These are phyloP conservation scores for Pangasius larnaudii DNA, from an alignment of 2,797 vertebrate species.

Conservation along the genomic window DNA sequence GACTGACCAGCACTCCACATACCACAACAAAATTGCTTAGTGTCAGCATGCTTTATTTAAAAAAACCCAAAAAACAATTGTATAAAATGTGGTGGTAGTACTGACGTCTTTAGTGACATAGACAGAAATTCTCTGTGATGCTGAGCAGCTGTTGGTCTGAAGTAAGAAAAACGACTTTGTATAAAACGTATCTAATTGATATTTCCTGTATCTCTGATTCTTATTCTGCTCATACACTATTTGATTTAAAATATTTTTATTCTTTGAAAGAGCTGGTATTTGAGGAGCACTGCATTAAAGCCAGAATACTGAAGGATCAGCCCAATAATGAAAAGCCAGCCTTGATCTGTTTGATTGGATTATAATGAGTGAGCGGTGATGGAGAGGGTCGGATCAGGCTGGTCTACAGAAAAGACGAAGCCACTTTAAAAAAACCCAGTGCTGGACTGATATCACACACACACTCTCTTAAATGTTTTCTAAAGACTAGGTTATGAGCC, in stretches of 20 bases:
- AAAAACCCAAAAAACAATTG: neutral
- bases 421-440: conserved; percentile 40
- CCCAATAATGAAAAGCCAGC: conserved; percentile 23
- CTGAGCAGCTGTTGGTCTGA: neutral
- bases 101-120: neutral
- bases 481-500: conserved; percentile 53
- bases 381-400: conserved; percentile 9
- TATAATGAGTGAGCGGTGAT: conserved; percentile 46
- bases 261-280: conserved; percentile 22
- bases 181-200: neutral
- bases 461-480: conserved; percentile 51
- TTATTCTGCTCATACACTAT: neutral
- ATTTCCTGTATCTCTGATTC: conserved; percentile 24
- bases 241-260: neutral
- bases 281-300: conserved; percentile 18
- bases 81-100: conserved; percentile 1
- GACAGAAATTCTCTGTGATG: neutral
- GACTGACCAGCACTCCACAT: conserved; percentile 39
- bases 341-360: conserved; percentile 46
- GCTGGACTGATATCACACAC: conserved; percentile 56
- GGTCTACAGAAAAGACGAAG: conserved; percentile 27
- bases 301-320: conserved; percentile 33
- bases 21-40: neutral
- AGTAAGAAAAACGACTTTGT: neutral
- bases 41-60: conserved; percentile 8